Percentiles rank a stretch among this genome's conserved stretches.
Conservation (phyloP, 2,888 invertebrate genomes). For the Rotaria sp. region DNA sequence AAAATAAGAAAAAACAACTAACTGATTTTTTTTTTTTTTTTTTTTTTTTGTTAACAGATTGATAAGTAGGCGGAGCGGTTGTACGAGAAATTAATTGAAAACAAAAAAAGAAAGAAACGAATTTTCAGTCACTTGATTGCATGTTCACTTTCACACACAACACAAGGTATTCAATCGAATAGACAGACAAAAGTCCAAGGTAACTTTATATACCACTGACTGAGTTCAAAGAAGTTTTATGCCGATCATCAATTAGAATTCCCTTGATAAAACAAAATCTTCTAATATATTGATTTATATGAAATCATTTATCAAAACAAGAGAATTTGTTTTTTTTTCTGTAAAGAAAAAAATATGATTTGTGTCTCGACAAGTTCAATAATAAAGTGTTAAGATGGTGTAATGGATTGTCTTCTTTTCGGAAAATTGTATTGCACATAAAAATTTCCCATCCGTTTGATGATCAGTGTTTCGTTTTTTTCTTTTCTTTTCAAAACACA, state of each 20-base stretch:
- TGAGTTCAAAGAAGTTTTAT: neutral
- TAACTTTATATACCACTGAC: neutral
- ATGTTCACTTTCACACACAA: neutral
- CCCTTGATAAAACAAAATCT: neutral
- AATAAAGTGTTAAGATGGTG: neutral
- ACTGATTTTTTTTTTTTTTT: too few species aligned
- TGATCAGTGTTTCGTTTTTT: neutral
- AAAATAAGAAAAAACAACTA: too few species aligned
- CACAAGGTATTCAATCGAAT: neutral
- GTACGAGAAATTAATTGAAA: neutral
- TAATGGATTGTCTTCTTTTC: neutral
- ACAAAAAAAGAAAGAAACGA: too few species aligned
- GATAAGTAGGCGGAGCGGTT: neutral
- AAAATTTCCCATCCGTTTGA: neutral
- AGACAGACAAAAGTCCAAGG: neutral
- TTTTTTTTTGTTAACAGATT: neutral
- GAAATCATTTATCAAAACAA: neutral
- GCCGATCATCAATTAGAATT: neutral
- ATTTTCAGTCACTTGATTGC: neutral
- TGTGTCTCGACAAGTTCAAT: neutral
- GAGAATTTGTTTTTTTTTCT: neutral
- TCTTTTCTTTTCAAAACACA: neutral
- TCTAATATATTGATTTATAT: neutral
- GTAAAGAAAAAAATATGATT: neutral
- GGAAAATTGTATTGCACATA: neutral